These are phyloP conservation scores for Agelastica alni DNA, from an alignment of 2,888 invertebrate genomes.

Conservation along the genomic window DNA sequence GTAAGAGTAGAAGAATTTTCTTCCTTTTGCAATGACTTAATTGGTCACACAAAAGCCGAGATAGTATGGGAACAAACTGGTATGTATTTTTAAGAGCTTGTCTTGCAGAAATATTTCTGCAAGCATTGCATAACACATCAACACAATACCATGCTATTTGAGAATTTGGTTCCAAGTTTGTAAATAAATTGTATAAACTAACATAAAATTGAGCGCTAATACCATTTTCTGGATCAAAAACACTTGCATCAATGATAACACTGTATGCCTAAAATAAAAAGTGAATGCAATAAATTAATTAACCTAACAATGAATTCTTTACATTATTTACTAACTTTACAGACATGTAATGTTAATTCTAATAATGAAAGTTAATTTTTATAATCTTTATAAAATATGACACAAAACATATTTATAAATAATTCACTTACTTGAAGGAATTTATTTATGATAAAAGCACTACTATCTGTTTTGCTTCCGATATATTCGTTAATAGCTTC, in stretches of 20 bases:
- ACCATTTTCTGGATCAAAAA: conserved; percentile 69
- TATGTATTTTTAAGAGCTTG: conserved; percentile 70
- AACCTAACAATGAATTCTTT: too few species aligned
- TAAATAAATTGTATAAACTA: conserved; percentile 68
- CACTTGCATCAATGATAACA: conserved; percentile 65
- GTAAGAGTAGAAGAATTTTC: conserved; percentile 66
- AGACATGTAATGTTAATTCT: too few species aligned
- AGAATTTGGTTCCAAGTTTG: conserved; percentile 61
- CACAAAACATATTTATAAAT: conserved; percentile 8
- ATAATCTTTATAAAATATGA: too few species aligned
- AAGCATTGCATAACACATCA: conserved; percentile 67
- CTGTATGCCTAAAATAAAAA: conserved; percentile 65
- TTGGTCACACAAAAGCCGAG: conserved; percentile 64
- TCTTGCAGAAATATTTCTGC: conserved; percentile 65
- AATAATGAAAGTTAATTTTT: too few species aligned
- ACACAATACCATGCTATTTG: conserved; percentile 68
- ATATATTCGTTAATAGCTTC: conserved; percentile 38
- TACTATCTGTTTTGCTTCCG: conserved; percentile 37
- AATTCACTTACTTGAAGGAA: conserved; percentile 41
- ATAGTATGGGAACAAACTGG: conserved; percentile 70
- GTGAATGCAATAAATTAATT: too few species aligned
- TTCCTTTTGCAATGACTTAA: conserved; percentile 68
- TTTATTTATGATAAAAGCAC: conserved; percentile 38
- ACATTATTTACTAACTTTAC: too few species aligned
- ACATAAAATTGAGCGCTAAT: conserved; percentile 71